These are phyloP conservation scores for Anastrepha obliqua DNA, from an alignment of 1,140 invertebrate species.

Conservation along the genomic window DNA sequence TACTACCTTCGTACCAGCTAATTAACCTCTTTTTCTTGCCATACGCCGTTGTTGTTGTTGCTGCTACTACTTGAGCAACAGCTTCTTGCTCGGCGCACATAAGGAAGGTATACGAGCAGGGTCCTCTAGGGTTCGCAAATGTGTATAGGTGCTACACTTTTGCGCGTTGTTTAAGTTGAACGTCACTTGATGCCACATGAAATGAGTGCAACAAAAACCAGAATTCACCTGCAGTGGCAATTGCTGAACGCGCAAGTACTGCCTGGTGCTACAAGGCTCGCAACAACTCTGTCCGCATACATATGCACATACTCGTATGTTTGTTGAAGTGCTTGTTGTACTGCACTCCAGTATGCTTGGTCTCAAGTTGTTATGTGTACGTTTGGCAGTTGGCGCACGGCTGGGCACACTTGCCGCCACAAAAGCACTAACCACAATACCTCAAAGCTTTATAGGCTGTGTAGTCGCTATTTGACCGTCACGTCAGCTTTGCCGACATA, in stretches of 20 bases:
- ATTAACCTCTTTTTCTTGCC: slow-evolving; percentile 69
- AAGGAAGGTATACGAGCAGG: not conserved
- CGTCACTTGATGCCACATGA: not conserved
- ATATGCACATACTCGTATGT: not conserved
- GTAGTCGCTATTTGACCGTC: not conserved
- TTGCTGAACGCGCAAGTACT: not conserved
- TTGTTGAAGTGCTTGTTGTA: not conserved
- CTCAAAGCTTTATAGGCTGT: not conserved
- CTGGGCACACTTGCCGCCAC: slow-evolving; percentile 8
- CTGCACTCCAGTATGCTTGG: not conserved
- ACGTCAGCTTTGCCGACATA: not conserved
- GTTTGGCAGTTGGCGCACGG: slow-evolving; percentile 6
- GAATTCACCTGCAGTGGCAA: not conserved
- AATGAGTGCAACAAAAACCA: not conserved
- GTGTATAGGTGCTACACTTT: no score
- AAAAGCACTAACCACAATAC: not conserved
- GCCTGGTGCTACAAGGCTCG: not conserved
- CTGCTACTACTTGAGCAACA: slow-evolving; percentile 13
- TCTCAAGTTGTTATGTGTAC: not conserved
- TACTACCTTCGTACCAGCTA: slow-evolving; percentile 72
- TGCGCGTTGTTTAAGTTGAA: not conserved
- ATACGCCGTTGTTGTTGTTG: slow-evolving; percentile 57
- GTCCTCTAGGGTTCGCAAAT: not conserved
- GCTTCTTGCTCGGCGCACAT: not conserved
- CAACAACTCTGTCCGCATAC: not conserved